phyloP scores from a whole-genome alignment of 2,797 vertebrate species.

The Pogoniulus pusillus region DNA sequence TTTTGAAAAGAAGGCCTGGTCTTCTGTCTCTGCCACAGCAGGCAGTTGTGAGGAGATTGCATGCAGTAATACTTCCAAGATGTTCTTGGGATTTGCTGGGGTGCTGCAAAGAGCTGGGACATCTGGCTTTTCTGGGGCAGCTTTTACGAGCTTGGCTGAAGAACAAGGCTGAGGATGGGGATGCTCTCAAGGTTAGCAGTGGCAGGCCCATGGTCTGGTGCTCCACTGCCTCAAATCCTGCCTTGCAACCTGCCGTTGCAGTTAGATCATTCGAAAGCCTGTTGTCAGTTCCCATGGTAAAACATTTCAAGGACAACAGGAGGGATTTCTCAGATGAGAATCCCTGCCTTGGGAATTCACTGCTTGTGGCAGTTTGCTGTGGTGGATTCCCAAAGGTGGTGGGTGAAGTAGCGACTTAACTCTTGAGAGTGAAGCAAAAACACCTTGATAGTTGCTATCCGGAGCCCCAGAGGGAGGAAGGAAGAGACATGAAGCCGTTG shows the following conservation, averaged over 20 bases:
- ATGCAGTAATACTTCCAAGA: slow-evolving; percentile 33
- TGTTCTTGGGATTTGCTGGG: slow-evolving; percentile 26
- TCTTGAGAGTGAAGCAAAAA: slow-evolving; percentile 14
- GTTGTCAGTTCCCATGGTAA: slow-evolving; percentile 43
- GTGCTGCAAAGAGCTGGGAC: background rate
- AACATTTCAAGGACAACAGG: slow-evolving; percentile 29
- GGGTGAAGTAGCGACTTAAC: slow-evolving; percentile 21
- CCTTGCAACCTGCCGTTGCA: background rate
- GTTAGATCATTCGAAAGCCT: slow-evolving; percentile 16
- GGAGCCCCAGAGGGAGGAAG: slow-evolving; percentile 51
- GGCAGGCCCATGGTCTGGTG: background rate
- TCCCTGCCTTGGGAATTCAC: slow-evolving; percentile 50
- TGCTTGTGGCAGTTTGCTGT: slow-evolving; percentile 9
- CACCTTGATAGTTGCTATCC: slow-evolving; percentile 35
- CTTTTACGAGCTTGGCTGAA: background rate
- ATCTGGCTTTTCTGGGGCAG: slow-evolving; percentile 24
- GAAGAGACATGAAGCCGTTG: slow-evolving; percentile 67
- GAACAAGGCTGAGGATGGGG: background rate
- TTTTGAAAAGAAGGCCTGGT: background rate
- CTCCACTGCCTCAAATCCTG: slow-evolving; percentile 1
- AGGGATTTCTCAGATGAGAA: slow-evolving; percentile 50
- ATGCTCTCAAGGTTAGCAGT: background rate
- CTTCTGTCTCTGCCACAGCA: background rate
- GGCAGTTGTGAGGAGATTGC: background rate
- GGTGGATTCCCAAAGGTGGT: slow-evolving; percentile 40